phyloP scores from a whole-genome alignment of 2,888 invertebrate species.

The Noctua fimbriata region DNA sequence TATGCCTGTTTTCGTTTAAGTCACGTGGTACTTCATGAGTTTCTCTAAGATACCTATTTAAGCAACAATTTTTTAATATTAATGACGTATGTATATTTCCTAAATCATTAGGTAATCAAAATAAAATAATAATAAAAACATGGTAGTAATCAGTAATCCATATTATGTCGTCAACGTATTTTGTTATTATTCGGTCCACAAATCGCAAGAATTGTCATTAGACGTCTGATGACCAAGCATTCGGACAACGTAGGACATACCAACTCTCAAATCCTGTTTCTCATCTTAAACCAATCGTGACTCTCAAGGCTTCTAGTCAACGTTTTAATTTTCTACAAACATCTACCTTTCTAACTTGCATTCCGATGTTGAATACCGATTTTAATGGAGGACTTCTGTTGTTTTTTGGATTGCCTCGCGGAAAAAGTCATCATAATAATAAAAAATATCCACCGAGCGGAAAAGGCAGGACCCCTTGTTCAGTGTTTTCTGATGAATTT shows the following conservation, averaged over 20 bases:
- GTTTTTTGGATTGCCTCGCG: background rate
- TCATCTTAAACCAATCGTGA: background rate
- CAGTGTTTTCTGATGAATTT: no score
- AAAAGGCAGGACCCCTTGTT: background rate
- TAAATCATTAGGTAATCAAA: background rate
- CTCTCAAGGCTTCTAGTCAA: background rate
- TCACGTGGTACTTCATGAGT: background rate
- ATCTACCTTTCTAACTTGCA: conserved; percentile 9
- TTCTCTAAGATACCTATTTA: background rate
- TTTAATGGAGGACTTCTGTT: background rate
- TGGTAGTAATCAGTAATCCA: background rate
- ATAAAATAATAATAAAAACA: background rate
- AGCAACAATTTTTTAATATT: background rate
- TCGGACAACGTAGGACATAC: background rate
- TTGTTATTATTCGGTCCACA: background rate
- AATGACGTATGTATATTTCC: background rate
- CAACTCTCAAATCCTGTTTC: background rate
- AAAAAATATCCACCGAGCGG: background rate
- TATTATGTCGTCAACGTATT: background rate
- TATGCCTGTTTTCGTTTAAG: background rate
- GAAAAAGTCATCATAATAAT: no score
- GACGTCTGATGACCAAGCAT: background rate
- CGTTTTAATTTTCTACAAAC: conserved; percentile 1
- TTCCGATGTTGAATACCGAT: conserved; percentile 2
- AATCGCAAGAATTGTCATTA: background rate